These are phyloP conservation scores for Piaya cayana DNA, from an alignment of 2,113 vertebrate genomes.

Conservation along the genomic window DNA sequence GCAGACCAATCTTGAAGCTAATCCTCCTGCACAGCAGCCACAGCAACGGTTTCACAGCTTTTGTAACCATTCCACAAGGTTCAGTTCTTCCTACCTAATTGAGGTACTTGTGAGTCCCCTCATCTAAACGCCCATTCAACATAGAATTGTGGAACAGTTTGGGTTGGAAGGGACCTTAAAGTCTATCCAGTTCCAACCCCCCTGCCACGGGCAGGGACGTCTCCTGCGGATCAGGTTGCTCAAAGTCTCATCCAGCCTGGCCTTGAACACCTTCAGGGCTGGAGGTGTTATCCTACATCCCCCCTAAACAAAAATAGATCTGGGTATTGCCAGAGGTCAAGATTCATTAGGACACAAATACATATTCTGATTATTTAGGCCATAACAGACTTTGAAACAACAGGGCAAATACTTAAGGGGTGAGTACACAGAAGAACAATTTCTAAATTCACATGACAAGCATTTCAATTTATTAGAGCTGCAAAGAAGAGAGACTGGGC, in stretches of 20 bases:
- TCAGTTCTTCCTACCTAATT: background rate
- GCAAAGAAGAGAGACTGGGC: background rate
- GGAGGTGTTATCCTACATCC: background rate
- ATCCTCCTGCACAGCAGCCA: background rate
- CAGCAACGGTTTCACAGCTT: background rate
- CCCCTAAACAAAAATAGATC: background rate
- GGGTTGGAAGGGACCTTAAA: too few species aligned
- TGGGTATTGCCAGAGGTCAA: background rate
- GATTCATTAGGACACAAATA: background rate
- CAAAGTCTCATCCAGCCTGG: too few species aligned
- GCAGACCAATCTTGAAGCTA: background rate
- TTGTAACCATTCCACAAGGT: background rate
- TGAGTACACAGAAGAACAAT: accelerated
- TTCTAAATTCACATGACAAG: background rate
- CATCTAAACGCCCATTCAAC: background rate
- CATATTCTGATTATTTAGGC: background rate
- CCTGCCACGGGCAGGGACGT: too few species aligned
- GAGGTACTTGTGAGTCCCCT: background rate
- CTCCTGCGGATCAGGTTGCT: too few species aligned
- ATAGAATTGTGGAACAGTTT: too few species aligned
- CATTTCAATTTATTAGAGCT: background rate
- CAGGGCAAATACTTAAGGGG: background rate
- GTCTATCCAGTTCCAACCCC: too few species aligned
- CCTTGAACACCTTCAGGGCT: too few species aligned
- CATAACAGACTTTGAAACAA: background rate